Conservation (phyloP, 2,797 vertebrate species). For the Gymnothorax reevesii region DNA sequence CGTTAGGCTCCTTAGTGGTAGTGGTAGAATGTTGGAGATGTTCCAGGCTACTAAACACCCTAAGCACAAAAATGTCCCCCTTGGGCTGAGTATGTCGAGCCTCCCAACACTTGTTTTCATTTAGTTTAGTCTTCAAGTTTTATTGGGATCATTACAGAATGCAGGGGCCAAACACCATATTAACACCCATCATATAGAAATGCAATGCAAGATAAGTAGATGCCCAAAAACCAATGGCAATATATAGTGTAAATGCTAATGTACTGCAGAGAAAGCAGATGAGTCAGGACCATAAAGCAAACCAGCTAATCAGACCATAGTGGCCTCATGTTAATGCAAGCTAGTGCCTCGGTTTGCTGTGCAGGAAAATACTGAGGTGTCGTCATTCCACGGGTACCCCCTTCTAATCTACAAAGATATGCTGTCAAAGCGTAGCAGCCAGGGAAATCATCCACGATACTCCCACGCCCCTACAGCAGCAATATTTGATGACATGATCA, state of each 20-base stretch:
- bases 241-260: background rate
- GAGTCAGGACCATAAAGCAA: background rate
- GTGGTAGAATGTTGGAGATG: no score
- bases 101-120: no score
- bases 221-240: no score
- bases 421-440: background rate
- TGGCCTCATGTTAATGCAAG: background rate
- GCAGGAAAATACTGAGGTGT: background rate
- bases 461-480: background rate
- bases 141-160: no score
- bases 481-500: background rate
- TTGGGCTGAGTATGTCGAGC: no score
- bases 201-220: no score
- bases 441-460: background rate
- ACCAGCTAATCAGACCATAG: background rate
- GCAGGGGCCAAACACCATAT: no score
- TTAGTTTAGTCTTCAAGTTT: no score
- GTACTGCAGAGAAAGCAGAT: background rate
- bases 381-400: background rate
- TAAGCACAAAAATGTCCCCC: no score
- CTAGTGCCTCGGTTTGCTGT: background rate
- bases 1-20: no score
- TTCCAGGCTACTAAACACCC: no score
- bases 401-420: background rate
- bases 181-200: no score